Conservation (phyloP, 2,797 vertebrate species). For the Hephaestus fuliginosus region DNA sequence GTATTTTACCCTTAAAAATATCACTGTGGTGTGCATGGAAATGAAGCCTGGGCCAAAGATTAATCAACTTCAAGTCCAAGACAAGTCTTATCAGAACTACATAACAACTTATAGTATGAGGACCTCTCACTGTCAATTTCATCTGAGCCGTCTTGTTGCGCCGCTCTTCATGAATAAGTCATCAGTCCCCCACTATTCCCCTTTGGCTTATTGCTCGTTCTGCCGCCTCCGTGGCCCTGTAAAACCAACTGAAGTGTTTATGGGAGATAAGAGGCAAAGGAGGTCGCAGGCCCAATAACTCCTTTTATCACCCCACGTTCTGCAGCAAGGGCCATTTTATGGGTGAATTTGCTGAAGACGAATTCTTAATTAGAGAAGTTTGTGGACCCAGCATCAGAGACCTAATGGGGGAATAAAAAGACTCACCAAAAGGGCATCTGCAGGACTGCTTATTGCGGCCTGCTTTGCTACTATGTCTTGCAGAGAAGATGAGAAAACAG, state of each 20-base stretch:
- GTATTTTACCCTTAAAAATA: constrained; percentile 25
- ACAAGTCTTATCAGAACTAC: constrained; percentile 52
- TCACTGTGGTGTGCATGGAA: not conserved
- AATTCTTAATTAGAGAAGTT: constrained; percentile 86
- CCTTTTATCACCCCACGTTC: constrained; percentile 81
- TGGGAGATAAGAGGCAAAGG: constrained; percentile 84
- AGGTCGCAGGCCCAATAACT: constrained; percentile 84
- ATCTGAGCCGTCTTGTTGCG: constrained; percentile 70
- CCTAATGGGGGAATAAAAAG: constrained; percentile 73
- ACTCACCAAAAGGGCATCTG: constrained; percentile 58
- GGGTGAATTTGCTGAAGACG: constrained; percentile 73
- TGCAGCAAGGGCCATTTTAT: constrained; percentile 75
- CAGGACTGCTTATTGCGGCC: constrained; percentile 41
- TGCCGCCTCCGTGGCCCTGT: constrained; percentile 72
- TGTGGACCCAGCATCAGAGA: constrained; percentile 71
- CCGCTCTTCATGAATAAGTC: constrained; percentile 83
- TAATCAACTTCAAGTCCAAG: constrained; percentile 53
- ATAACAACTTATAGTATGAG: constrained; percentile 44
- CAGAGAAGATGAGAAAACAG: constrained; percentile 46
- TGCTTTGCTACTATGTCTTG: constrained; percentile 48
- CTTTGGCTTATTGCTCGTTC: constrained; percentile 74
- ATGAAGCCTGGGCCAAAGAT: constrained; percentile 39
- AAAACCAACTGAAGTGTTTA: constrained; percentile 87
- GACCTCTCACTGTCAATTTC: constrained; percentile 72
- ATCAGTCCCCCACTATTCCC: constrained; percentile 71